These are phyloP conservation scores for Philotrypesis tridentata DNA, from an alignment of 1,140 invertebrate genomes.

Conservation along the genomic window DNA sequence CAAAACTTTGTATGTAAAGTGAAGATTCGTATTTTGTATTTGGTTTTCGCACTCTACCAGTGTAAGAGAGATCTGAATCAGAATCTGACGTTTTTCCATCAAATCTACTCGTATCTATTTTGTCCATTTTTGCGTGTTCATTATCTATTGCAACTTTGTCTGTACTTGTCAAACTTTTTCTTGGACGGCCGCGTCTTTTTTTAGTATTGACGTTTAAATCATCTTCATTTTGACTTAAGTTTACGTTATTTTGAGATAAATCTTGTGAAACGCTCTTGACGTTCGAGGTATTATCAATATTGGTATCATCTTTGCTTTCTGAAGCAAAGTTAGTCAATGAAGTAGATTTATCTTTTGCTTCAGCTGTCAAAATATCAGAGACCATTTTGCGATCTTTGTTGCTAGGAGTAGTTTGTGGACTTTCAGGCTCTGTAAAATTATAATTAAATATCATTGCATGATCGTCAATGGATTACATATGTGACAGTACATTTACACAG, in stretches of 20 bases:
- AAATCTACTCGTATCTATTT: neutral
- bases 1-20: slow-evolving; percentile 59
- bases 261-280: neutral
- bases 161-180: slow-evolving; percentile 4
- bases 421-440: neutral
- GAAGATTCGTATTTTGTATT: slow-evolving; percentile 54
- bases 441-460: no score
- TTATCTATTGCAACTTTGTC: slow-evolving; percentile 28
- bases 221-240: neutral
- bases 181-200: slow-evolving; percentile 36
- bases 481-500: no score
- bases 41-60: neutral
- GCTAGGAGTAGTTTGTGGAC: neutral
- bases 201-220: slow-evolving; percentile 31
- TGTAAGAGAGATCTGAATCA: slow-evolving; percentile 5
- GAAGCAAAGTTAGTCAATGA: neutral
- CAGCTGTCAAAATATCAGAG: neutral
- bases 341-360: neutral
- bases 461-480: no score
- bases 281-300: neutral
- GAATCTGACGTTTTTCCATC: slow-evolving; percentile 11
- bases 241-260: slow-evolving; percentile 9
- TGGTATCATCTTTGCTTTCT: neutral
- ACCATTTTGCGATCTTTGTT: neutral
- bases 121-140: slow-evolving; percentile 24